These are phyloP conservation scores for Mellivora capensis DNA, from an alignment of 2,113 vertebrate genomes.

Conservation along the genomic window DNA sequence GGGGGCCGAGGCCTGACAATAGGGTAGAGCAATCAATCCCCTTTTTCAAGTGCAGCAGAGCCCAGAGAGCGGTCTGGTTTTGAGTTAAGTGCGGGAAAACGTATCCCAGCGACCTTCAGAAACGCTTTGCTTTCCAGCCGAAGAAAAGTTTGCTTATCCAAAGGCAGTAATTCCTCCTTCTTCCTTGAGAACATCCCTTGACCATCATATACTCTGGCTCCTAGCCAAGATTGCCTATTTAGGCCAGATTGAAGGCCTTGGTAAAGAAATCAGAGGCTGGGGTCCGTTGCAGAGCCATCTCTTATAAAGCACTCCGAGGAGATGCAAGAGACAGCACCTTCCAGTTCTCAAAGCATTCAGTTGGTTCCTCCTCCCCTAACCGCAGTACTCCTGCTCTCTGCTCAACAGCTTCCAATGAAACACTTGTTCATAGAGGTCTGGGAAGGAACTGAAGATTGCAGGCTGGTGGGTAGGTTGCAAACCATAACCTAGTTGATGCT, in stretches of 20 bases:
- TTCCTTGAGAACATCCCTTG: not conserved
- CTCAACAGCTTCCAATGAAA: not conserved
- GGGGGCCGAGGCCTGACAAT: not conserved
- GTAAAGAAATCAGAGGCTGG: slow-evolving; percentile 19
- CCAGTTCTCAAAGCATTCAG: not conserved
- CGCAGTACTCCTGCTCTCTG: not conserved
- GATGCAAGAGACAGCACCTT: not conserved
- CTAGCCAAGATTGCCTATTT: not conserved
- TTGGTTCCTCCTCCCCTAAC: not conserved
- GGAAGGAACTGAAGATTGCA: not conserved
- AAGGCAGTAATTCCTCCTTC: not conserved
- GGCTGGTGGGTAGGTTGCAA: not conserved
- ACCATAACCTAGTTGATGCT: not conserved
- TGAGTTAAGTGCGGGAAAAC: not conserved
- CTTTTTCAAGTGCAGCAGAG: not conserved
- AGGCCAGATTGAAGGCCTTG: not conserved
- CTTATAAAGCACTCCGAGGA: not conserved
- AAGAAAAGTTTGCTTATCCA: not conserved
- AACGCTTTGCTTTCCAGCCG: not conserved
- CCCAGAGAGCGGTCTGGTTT: not conserved
- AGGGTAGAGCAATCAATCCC: not conserved
- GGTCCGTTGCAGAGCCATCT: not conserved
- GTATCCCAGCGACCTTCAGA: not conserved
- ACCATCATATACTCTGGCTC: not conserved
- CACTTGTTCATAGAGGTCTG: not conserved